These are phyloP conservation scores for Parotocinclus haroldoi DNA, from an alignment of 2,797 vertebrate species.

Conservation along the genomic window DNA sequence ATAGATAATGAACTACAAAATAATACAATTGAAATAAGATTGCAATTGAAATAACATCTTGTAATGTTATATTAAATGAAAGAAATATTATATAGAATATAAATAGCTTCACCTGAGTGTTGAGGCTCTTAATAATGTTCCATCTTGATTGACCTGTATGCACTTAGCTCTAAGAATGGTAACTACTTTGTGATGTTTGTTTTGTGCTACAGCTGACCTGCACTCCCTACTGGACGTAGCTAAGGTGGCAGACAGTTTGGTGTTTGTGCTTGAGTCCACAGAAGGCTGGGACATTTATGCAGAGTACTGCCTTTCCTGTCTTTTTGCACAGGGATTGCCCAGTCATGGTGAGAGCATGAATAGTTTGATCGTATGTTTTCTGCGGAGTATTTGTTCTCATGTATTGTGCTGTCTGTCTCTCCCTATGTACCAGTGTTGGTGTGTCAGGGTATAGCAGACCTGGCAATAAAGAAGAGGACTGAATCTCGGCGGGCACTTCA, in stretches of 20 bases:
- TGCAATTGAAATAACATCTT: no score
- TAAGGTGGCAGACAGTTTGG: slow-evolving; percentile 88
- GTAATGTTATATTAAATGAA: no score
- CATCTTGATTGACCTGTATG: no score
- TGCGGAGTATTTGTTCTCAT: neutral
- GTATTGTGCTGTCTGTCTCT: neutral
- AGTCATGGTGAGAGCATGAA: slow-evolving; percentile 77
- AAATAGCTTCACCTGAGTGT: no score
- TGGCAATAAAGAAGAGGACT: slow-evolving; percentile 81
- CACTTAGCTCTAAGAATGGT: no score
- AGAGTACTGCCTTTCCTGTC: slow-evolving; percentile 90
- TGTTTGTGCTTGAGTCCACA: slow-evolving; percentile 83
- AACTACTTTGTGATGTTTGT: no score
- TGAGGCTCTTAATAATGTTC: no score
- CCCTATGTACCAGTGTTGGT: slow-evolving; percentile 71
- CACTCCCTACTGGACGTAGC: slow-evolving; percentile 85
- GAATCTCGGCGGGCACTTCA: slow-evolving; percentile 79
- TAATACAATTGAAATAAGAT: no score
- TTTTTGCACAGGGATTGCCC: slow-evolving; percentile 93
- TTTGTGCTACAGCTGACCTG: slow-evolving; percentile 74
- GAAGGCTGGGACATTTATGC: slow-evolving; percentile 91
- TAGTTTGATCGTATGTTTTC: neutral
- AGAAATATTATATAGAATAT: no score
- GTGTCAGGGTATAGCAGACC: slow-evolving; percentile 77
- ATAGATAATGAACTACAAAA: no score